phyloP scores from a whole-genome alignment of 2,797 vertebrate species.

The Hypotaenidia okinawae region DNA sequence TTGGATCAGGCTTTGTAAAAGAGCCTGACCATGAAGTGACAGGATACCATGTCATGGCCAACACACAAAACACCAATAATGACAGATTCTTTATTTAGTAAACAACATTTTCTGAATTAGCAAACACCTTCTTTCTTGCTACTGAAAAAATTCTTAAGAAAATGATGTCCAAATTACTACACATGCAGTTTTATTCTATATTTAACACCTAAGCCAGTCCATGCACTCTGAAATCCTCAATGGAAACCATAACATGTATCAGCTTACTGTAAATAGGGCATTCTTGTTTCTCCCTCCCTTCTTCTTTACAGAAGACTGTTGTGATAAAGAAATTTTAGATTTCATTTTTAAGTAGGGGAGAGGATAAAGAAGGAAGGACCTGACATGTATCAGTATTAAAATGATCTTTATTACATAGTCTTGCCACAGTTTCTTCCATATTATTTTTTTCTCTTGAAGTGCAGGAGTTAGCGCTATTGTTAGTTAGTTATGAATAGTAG shows the following conservation, averaged over 20 bases:
- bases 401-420: background rate
- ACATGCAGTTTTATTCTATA: background rate
- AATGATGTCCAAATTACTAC: background rate
- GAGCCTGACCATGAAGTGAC: background rate
- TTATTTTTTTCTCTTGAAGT: background rate
- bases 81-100: background rate
- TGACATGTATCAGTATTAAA: background rate
- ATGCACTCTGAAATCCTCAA: background rate
- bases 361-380: background rate
- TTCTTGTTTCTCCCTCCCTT: background rate
- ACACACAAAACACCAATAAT: background rate
- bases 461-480: background rate
- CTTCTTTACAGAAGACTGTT: background rate
- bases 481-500: background rate
- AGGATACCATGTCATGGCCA: background rate
- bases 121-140: background rate
- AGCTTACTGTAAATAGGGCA: background rate
- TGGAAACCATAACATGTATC: background rate
- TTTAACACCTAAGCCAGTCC: background rate
- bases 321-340: background rate
- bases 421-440: background rate
- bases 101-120: constrained; percentile 9
- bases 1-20: background rate
- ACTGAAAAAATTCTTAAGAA: background rate
- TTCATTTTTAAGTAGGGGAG: background rate